phyloP scores from a whole-genome alignment of 2,888 invertebrate genomes.

The Schizotus pectinicornis region DNA sequence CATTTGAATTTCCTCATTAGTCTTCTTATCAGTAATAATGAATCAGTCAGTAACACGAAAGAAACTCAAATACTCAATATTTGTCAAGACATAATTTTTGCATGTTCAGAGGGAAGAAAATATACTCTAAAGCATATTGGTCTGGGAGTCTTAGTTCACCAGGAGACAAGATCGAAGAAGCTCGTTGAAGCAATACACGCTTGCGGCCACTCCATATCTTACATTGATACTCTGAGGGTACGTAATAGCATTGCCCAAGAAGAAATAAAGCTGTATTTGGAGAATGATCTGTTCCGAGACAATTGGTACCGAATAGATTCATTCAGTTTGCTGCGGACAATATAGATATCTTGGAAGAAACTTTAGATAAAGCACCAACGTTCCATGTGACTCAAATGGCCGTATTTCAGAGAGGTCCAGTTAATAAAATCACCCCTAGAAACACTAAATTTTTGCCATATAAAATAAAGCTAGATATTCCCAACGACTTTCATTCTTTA shows the following conservation, averaged over 20 bases:
- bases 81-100: conserved; percentile 19
- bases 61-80: too few relatives aligned
- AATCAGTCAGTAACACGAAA: too few relatives aligned
- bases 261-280: conserved; percentile 24
- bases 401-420: conserved; percentile 19
- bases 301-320: conserved; percentile 13
- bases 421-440: too few relatives aligned
- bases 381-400: conserved; percentile 34
- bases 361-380: conserved; percentile 30
- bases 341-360: conserved; percentile 33
- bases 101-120: conserved; percentile 18
- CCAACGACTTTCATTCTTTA: too few relatives aligned
- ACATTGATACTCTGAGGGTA: conserved; percentile 19
- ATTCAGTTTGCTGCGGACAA: conserved; percentile 35
- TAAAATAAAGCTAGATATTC: too few relatives aligned
- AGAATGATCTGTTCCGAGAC: conserved; percentile 23
- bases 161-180: conserved; percentile 22
- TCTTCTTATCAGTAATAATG: too few relatives aligned
- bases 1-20: too few relatives aligned
- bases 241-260: conserved; percentile 28
- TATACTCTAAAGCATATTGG: conserved; percentile 24
- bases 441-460: too few relatives aligned
- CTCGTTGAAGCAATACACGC: conserved; percentile 19
- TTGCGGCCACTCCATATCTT: conserved; percentile 26
- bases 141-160: conserved; percentile 14